Conservation (phyloP, 2,888 invertebrate genomes). For the Penaeus monodon region DNA sequence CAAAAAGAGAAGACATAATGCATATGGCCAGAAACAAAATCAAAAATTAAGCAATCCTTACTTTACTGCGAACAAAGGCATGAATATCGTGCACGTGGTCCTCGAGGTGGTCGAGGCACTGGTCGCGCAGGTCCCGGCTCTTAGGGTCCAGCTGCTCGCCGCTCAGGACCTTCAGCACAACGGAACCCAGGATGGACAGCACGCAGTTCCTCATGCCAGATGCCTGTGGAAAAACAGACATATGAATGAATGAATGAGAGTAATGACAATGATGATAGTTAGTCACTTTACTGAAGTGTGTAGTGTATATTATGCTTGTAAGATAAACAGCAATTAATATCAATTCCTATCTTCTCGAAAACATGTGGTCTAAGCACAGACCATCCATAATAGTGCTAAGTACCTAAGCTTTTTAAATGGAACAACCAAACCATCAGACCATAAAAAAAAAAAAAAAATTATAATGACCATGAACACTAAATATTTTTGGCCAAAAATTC, state of each 20-base stretch:
- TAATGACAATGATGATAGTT: background rate
- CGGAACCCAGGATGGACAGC: constrained; percentile 85
- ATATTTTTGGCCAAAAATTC: background rate
- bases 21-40: background rate
- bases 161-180: constrained; percentile 79
- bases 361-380: too few relatives aligned
- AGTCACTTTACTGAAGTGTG: too few relatives aligned
- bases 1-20: too few relatives aligned
- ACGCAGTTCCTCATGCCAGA: constrained; percentile 82
- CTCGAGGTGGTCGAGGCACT: constrained; percentile 82
- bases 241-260: constrained; percentile 2
- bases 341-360: too few relatives aligned
- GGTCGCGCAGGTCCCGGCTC: constrained; percentile 79
- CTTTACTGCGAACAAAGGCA: constrained; percentile 88
- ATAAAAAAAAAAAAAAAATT: too few relatives aligned
- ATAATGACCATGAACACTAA: too few relatives aligned
- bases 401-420: too few relatives aligned
- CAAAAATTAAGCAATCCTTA: constrained; percentile 67
- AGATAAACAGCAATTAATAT: too few relatives aligned
- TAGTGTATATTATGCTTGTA: too few relatives aligned
- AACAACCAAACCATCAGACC: too few relatives aligned
- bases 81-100: constrained; percentile 88
- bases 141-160: constrained; percentile 80
- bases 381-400: too few relatives aligned
- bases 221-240: constrained; percentile 69